These are phyloP conservation scores for Steinernema carpocapsae DNA, from an alignment of 2,888 invertebrate genomes.

Conservation along the genomic window DNA sequence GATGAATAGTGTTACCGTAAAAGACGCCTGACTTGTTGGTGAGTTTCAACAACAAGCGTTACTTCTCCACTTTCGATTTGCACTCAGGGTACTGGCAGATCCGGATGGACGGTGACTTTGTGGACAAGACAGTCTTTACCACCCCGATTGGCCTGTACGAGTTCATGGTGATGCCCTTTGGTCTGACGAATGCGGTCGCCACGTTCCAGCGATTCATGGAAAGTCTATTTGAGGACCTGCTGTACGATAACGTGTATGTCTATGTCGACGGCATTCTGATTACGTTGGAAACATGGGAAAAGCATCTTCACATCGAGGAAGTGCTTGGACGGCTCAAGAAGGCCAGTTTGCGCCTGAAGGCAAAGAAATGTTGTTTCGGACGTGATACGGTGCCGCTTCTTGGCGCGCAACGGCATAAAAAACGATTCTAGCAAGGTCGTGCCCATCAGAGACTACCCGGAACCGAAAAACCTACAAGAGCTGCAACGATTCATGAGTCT, in stretches of 20 bases:
- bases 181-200: slow-evolving; percentile 52
- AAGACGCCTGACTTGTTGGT: no score
- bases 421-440: no score
- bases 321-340: slow-evolving; percentile 39
- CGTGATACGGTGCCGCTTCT: slow-evolving; percentile 36
- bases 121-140: slow-evolving; percentile 60
- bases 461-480: slow-evolving; percentile 39
- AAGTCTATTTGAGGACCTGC: slow-evolving; percentile 40
- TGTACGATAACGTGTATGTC: slow-evolving; percentile 38
- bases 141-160: slow-evolving; percentile 52
- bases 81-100: no score
- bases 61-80: no score
- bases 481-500: slow-evolving; percentile 50
- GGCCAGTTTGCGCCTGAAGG: slow-evolving; percentile 38
- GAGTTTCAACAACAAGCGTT: no score
- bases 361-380: slow-evolving; percentile 39
- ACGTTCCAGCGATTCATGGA: slow-evolving; percentile 60
- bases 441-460: slow-evolving; percentile 36
- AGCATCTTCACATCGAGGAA: slow-evolving; percentile 42
- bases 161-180: slow-evolving; percentile 60
- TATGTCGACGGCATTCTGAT: slow-evolving; percentile 56
- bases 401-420: slow-evolving; percentile 34
- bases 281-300: slow-evolving; percentile 39
- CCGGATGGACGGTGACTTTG: no score
- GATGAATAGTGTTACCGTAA: slow-evolving; percentile 52